Conservation (phyloP, 2,113 vertebrate genomes). For the Gymnorhina tibicen region DNA sequence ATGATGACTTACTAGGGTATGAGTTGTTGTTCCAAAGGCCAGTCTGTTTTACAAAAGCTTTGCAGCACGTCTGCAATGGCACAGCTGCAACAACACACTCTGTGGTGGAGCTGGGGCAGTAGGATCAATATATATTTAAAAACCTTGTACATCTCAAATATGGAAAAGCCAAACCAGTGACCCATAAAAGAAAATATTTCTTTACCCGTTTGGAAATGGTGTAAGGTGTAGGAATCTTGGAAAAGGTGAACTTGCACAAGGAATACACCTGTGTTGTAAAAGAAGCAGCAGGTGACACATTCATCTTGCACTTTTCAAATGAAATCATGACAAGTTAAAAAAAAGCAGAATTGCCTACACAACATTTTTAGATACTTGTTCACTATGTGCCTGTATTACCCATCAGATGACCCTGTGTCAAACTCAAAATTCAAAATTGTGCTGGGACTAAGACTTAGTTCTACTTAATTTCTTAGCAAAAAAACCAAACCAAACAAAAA, state of each 20-base stretch:
- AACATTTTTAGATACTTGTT: background rate
- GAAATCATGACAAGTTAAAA: background rate
- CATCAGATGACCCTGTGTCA: background rate
- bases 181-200: background rate
- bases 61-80: background rate
- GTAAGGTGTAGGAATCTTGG: conserved; percentile 94
- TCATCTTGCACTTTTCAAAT: background rate
- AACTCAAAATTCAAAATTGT: background rate
- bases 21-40: background rate
- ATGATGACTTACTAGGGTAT: background rate
- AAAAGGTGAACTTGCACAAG: conserved; percentile 91
- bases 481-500: background rate
- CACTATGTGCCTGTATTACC: background rate
- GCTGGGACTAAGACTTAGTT: background rate
- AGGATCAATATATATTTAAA: background rate
- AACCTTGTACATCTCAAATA: background rate
- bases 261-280: conserved; percentile 84
- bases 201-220: conserved; percentile 88
- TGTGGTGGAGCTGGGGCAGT: background rate
- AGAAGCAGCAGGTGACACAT: background rate
- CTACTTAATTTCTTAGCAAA: background rate
- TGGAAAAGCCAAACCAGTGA: background rate
- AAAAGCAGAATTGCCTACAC: background rate
- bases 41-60: background rate
- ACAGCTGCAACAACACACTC: background rate